These are phyloP conservation scores for Telmatochromis sp. DNA, from an alignment of 2,113 vertebrate genomes.

Conservation along the genomic window DNA sequence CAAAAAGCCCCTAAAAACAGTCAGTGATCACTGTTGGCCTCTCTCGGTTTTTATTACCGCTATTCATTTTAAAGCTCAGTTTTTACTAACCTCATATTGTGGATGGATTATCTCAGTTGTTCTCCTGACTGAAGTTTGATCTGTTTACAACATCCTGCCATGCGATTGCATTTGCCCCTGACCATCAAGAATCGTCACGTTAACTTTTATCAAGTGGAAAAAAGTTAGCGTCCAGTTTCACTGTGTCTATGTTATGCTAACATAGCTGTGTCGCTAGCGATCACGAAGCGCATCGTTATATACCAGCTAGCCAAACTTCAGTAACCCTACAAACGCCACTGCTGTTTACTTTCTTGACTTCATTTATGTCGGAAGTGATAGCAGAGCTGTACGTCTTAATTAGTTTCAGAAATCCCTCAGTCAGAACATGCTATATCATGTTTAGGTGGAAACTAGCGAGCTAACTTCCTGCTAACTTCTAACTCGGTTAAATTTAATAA, in stretches of 20 bases:
- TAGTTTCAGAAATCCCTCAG: neutral
- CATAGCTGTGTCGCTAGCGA: neutral
- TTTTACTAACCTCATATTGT: neutral
- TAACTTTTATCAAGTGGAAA: neutral
- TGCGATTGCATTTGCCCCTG: fast-evolving
- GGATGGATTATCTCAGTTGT: neutral
- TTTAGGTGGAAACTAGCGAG: fast-evolving
- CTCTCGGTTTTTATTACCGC: neutral
- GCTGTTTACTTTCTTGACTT: neutral
- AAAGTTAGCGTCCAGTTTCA: fast-evolving
- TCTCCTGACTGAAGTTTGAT: fast-evolving
- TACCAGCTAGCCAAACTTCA: neutral
- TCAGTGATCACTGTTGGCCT: neutral
- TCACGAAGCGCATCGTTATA: neutral
- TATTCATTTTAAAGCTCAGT: neutral
- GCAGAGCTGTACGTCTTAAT: neutral
- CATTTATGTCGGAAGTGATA: neutral
- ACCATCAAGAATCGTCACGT: neutral
- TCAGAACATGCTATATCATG: fast-evolving
- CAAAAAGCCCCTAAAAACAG: neutral
- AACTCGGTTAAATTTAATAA: neutral
- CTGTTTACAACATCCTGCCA: neutral
- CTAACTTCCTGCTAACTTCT: neutral
- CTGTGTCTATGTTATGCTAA: neutral
- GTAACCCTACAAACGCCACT: neutral